Conservation (phyloP, 2,888 invertebrate species). For the Phragmatobia fuliginosa region DNA sequence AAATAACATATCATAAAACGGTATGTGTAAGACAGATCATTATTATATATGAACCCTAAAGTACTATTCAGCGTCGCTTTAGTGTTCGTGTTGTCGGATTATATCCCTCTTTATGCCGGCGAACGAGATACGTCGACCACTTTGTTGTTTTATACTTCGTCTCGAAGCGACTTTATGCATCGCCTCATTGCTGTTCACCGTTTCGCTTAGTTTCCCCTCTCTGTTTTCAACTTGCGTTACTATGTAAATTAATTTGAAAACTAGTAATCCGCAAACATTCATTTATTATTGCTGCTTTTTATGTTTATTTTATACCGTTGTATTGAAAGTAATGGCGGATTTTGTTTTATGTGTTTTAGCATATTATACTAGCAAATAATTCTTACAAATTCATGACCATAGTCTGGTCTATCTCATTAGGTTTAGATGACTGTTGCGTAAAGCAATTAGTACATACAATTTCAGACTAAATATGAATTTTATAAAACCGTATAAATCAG, state of each 20-base stretch:
- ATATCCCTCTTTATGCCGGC: constrained; percentile 78
- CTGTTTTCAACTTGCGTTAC: constrained; percentile 83
- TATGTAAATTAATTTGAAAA: constrained; percentile 80
- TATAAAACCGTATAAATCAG: neutral
- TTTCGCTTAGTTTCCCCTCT: constrained; percentile 82
- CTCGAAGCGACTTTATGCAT: constrained; percentile 82
- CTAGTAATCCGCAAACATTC: constrained; percentile 61
- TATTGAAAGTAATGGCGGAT: constrained; percentile 16
- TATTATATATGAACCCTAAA: constrained; percentile 75
- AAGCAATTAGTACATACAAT: neutral
- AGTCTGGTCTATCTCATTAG: neutral
- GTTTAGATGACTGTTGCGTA: neutral
- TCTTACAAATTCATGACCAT: neutral
- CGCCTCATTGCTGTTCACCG: constrained; percentile 84
- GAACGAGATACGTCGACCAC: constrained; percentile 81
- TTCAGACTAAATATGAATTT: neutral
- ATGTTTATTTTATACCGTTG: constrained; percentile 33
- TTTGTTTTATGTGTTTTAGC: neutral
- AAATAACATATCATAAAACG: constrained; percentile 58
- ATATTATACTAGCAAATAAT: neutral
- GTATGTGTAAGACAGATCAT: constrained; percentile 71
- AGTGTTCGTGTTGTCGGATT: constrained; percentile 76
- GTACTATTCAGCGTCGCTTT: constrained; percentile 65
- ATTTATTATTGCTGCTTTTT: constrained; percentile 50
- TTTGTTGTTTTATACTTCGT: constrained; percentile 86